Base-by-base conservation (phyloP, 2,113 vertebrate species). In the Rhynchopsitta pachyrhyncha region DNA sequence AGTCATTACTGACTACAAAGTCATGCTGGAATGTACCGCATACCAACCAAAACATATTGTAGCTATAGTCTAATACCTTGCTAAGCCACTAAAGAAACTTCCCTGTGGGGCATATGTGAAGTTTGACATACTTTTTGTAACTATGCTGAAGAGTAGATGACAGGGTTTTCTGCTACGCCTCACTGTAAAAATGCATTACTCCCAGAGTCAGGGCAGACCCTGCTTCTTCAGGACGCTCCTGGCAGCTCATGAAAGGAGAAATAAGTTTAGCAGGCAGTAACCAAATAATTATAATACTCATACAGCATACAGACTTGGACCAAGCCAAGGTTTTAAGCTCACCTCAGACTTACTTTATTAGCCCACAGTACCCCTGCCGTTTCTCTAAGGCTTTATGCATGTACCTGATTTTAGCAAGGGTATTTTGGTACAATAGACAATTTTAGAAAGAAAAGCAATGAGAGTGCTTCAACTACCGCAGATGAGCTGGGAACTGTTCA, bases 201-300 rank as follows among this genome's bases (percentile, higher is more conserved):
- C 82, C n/a, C 53, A 70, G 64, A 94, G 60, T 55, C 89, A 94
- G 73, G n/a, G 76, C 55, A 91, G 87, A 79, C 59, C 68, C 66
- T 81, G 60, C 62, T 90, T 76, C 80, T 94, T 95, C 53, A 96
- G 88, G 85, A 84, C 39, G 29, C 50, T 89, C 53, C 86, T 96
- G 90, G 82, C 89, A 92, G 76, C 86, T 93, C 90, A 96, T 46
- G 71, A 96, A 95, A 97, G 87, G 67, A 93, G 41, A 87, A 95
- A 82, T 88, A 83, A 94, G 81, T 89, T 53, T 8, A 93, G 71
- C 46, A 49, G 64, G 55, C 1, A 9, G 91, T 95, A 97, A 97
- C 66, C 64, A 97, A 93, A 88, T 66, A 41, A n/a, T 73, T 93
- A 47, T 7, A 90, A 59, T 77, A 82, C 91, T 96, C 91, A 41